Evolutionary conservation across 2,113 vertebrate species (phyloP), one percentile per base, ranked within the genome.

Genomic region (Etia nguti): DNA sequence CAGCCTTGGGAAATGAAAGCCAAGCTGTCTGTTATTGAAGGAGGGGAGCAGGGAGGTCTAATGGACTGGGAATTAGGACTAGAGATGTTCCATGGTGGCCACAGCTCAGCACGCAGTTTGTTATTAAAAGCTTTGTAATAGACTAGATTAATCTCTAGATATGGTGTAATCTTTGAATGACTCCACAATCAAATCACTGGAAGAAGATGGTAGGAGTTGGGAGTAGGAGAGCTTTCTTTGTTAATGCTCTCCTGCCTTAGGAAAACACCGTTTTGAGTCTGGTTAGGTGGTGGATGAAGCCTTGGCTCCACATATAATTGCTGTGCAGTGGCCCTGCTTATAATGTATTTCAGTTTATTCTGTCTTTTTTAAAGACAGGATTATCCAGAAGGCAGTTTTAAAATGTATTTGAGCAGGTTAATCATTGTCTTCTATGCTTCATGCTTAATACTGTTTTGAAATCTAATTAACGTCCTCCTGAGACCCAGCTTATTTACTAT

Each of bases 41-140:
- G 62, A 52, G 48, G 18, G 18, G 50, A 80, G n/a, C 38, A 11
- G 22, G 75, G 75, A 57, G 86, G 20, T 81, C 70, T 62, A 77
- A 56, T 85, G 26, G 54, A 84, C 59, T 88, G 86, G 57, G 88
- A 93, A 89, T 90, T 70, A 79, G 81, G 20, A 46, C 59, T 68
- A 8, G 48, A 90, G 83, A 86, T 86, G 86, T 85, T 90, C 81
- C 70, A 73, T 8, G 3, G 60, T 88, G 83, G 84, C 65, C 73
- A 81, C 34, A 65, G 79, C 85, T 89, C 86, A 81, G 84, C 85
- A 62, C 65, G 82, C 84, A 75, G 75, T 54, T 86, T 92, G 65
- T 86, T 90, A 93, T 94, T 94, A 92, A 95, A 93, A 88, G 83
- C 83, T 87, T 82, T 82, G 73, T 93, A 92, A 92, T 86, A 73